Percentiles rank a stretch among this genome's conserved stretches.
phyloP scores from a whole-genome alignment of 2,888 invertebrate species.

The Atrina japonica region DNA sequence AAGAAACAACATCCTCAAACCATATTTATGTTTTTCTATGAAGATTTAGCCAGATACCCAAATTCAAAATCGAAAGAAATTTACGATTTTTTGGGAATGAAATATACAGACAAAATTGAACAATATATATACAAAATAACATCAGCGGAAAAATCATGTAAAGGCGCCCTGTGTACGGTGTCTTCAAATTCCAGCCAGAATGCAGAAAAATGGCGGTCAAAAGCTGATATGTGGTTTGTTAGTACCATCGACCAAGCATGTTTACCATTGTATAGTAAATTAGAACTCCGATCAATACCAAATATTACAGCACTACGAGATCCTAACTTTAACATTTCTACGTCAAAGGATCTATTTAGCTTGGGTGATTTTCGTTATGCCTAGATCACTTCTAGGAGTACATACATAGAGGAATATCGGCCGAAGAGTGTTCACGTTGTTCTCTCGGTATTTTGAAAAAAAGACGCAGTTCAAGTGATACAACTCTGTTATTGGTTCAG shows the following conservation, averaged over 20 bases:
- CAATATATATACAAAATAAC: conserved; percentile 26
- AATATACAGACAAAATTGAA: background rate
- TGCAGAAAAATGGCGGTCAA: conserved; percentile 30
- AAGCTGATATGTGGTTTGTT: background rate
- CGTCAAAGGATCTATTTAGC: too few relatives aligned
- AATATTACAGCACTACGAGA: too few relatives aligned
- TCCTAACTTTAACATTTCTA: too few relatives aligned
- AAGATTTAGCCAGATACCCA: conserved; percentile 35
- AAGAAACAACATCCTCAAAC: background rate
- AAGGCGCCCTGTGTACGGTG: conserved; percentile 23
- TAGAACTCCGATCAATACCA: conserved; percentile 17
- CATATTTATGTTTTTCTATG: conserved; percentile 20
- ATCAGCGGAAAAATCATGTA: background rate
- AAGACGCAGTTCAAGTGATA: too few relatives aligned
- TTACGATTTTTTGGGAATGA: conserved; percentile 25
- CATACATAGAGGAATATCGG: too few relatives aligned
- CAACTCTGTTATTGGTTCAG: too few relatives aligned
- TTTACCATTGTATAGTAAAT: conserved; percentile 12
- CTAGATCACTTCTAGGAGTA: too few relatives aligned
- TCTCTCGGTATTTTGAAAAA: too few relatives aligned
- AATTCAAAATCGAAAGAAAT: conserved; percentile 7
- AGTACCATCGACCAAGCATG: conserved; percentile 19
- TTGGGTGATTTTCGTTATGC: too few relatives aligned
- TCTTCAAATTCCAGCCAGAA: conserved; percentile 33
- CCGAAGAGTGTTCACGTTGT: too few relatives aligned